These are phyloP conservation scores for Campoplex capitator DNA, from an alignment of 2,888 invertebrate species.

Conservation along the genomic window DNA sequence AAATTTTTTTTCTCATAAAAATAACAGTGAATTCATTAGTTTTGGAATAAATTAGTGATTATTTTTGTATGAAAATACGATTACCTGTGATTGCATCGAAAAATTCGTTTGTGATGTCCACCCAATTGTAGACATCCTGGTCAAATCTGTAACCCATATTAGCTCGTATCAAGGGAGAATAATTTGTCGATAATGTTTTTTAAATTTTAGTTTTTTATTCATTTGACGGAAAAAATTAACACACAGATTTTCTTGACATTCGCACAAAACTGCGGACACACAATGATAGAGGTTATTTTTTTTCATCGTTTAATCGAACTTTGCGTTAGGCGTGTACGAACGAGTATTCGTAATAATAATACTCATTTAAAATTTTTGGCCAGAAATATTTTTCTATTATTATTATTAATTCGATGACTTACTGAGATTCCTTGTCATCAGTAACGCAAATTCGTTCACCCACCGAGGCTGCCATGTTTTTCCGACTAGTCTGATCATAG, in stretches of 20 bases:
- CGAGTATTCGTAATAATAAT: not conserved
- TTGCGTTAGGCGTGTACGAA: not conserved
- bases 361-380: not conserved
- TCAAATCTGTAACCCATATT: slow-evolving; percentile 76
- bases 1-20: not conserved
- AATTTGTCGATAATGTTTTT: not conserved
- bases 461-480: slow-evolving; percentile 81
- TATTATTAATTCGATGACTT: slow-evolving; percentile 73
- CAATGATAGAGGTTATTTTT: slow-evolving; percentile 61
- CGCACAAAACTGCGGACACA: slow-evolving; percentile 27
- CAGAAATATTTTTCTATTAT: slow-evolving; percentile 1
- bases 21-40: not conserved
- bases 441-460: slow-evolving; percentile 81
- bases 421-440: slow-evolving; percentile 81
- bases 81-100: slow-evolving; percentile 87
- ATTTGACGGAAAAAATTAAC: slow-evolving; percentile 22
- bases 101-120: slow-evolving; percentile 89
- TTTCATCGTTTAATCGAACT: slow-evolving; percentile 13
- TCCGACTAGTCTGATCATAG: slow-evolving; percentile 67
- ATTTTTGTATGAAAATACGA: not conserved
- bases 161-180: slow-evolving; percentile 54
- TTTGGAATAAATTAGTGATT: not conserved
- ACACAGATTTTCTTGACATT: slow-evolving; percentile 9
- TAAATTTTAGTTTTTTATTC: not conserved
- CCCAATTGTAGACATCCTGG: slow-evolving; percentile 88